Evolutionary conservation across 1,140 invertebrate genomes (phyloP).

Genomic region (Brachionus rotundiformis): DNA sequence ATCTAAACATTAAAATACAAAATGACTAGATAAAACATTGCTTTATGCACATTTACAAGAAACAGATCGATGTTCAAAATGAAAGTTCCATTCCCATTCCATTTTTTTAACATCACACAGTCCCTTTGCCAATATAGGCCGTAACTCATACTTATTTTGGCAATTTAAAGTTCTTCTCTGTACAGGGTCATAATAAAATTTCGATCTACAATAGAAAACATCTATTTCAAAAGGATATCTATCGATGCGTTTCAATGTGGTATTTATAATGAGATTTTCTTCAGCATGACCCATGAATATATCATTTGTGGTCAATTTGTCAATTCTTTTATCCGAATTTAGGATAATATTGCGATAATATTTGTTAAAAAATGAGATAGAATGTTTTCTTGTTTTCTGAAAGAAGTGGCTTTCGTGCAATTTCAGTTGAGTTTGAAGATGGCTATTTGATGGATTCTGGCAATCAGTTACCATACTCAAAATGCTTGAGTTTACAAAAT

Average conservation of each 20-base stretch:
- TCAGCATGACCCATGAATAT: background rate
- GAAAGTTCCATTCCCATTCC: conserved; percentile 22
- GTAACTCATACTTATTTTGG: background rate
- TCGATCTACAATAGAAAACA: background rate
- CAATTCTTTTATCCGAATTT: background rate
- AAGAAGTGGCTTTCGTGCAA: background rate
- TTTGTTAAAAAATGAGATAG: background rate
- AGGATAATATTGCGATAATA: conserved; percentile 4
- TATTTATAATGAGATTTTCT: background rate
- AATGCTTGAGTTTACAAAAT: background rate
- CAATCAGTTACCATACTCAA: background rate
- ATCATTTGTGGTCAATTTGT: background rate
- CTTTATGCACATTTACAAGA: background rate
- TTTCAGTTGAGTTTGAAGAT: background rate
- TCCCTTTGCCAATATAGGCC: background rate
- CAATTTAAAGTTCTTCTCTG: background rate
- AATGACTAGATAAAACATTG: too few species aligned
- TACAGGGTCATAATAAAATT: background rate
- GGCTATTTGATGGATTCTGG: background rate
- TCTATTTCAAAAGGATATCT: background rate
- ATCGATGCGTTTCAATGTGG: background rate
- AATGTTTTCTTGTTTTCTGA: background rate
- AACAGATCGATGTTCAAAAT: background rate
- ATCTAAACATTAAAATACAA: too few species aligned
- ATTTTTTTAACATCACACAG: conserved; percentile 7